phyloP scores from a whole-genome alignment of 2,113 vertebrate genomes.

The Fregetta grallaria region DNA sequence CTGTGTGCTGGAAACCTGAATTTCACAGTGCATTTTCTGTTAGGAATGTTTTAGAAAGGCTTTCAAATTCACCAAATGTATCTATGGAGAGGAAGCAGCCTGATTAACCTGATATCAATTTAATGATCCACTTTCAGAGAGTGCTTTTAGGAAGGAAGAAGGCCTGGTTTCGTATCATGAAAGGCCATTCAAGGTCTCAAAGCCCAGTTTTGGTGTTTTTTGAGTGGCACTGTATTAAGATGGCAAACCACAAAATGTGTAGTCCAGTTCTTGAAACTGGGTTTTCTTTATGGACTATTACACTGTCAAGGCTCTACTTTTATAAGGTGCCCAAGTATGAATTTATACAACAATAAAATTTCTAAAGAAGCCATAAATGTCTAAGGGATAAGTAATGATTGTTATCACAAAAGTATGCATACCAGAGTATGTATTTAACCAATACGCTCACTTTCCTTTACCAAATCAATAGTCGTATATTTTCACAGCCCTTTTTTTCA shows the following conservation, averaged over 20 bases:
- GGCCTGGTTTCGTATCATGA: background rate
- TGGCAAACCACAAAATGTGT: background rate
- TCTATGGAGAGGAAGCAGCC: background rate
- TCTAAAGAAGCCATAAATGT: conserved; percentile 41
- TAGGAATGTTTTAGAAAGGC: background rate
- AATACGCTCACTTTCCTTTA: background rate
- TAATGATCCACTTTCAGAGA: background rate
- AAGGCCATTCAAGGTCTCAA: background rate
- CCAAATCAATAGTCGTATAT: background rate
- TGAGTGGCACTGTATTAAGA: background rate
- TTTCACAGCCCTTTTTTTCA: background rate
- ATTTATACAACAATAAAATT: conserved; percentile 49
- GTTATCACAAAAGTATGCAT: background rate
- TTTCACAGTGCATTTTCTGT: background rate
- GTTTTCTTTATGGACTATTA: conserved; percentile 13
- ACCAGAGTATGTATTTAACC: background rate
- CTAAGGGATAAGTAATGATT: background rate
- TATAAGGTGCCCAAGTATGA: conserved; percentile 30
- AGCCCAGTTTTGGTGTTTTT: background rate
- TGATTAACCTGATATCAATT: background rate
- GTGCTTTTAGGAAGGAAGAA: background rate
- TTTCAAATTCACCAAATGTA: background rate
- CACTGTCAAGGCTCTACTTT: background rate
- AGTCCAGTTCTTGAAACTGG: background rate
- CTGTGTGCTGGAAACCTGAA: background rate